Percentiles rank a stretch among this genome's conserved stretches.
Conservation (phyloP, 2,888 invertebrate species). For the Eulithis testata region DNA sequence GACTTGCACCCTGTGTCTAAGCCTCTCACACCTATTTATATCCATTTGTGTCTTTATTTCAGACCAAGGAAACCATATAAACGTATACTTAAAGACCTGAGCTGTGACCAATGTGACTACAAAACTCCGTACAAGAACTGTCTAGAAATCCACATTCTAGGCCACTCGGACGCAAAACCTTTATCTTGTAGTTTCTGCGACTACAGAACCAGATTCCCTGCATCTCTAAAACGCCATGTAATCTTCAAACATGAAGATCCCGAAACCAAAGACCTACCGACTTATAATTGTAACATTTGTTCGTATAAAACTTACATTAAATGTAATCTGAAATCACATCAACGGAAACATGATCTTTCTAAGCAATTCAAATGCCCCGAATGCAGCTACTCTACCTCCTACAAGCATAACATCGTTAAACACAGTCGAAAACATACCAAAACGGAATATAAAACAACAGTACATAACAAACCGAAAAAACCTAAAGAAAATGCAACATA, state of each 20-base stretch:
- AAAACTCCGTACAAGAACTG: slow-evolving; percentile 57
- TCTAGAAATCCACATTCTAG: slow-evolving; percentile 53
- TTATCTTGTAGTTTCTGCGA: slow-evolving; percentile 54
- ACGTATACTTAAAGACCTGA: slow-evolving; percentile 44
- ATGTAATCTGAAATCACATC: slow-evolving; percentile 53
- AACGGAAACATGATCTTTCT: slow-evolving; percentile 29
- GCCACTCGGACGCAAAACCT: slow-evolving; percentile 54
- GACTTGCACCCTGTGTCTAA: too few relatives aligned
- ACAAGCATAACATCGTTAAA: slow-evolving; percentile 53
- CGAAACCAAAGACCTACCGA: slow-evolving; percentile 3
- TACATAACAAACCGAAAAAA: slow-evolving; percentile 44
- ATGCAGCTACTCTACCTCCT: slow-evolving; percentile 40
- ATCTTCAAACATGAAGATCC: slow-evolving; percentile 52
- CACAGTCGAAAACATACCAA: slow-evolving; percentile 41
- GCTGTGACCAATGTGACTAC: slow-evolving; percentile 52
- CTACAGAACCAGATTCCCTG: slow-evolving; percentile 61
- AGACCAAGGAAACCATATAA: slow-evolving; percentile 6
- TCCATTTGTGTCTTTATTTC: neutral
- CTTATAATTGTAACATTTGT: slow-evolving; percentile 41
- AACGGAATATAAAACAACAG: too few relatives aligned
- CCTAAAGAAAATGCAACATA: slow-evolving; percentile 36
- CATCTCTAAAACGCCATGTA: slow-evolving; percentile 56
- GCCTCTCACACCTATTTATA: too few relatives aligned
- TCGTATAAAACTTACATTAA: slow-evolving; percentile 44
- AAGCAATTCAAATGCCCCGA: slow-evolving; percentile 17